These are phyloP conservation scores for Myiopsitta monachus DNA, from an alignment of 2,113 vertebrate genomes.

Conservation along the genomic window DNA sequence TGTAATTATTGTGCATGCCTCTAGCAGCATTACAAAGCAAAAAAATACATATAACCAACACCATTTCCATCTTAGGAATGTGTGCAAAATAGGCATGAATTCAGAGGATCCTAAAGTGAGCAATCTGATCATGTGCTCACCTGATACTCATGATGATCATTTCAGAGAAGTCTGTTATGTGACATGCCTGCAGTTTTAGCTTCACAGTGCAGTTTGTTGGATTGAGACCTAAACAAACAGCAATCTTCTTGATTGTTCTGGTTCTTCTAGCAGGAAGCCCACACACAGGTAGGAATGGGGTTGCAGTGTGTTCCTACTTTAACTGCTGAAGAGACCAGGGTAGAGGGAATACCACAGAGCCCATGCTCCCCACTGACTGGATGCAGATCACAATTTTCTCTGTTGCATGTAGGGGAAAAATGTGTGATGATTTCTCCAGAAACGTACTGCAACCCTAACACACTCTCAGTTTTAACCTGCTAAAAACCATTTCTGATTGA, in stretches of 20 bases:
- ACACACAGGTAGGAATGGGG: neutral
- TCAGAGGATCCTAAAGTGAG: neutral
- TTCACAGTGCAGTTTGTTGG: neutral
- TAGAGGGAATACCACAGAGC: neutral
- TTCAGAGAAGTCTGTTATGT: neutral
- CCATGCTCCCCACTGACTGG: rapidly evolving
- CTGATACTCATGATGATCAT: neutral
- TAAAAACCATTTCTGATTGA: neutral
- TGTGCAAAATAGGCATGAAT: neutral
- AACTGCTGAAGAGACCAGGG: neutral
- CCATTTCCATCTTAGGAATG: neutral
- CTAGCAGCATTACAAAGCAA: neutral
- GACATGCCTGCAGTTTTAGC: neutral
- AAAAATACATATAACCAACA: neutral
- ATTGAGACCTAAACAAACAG: neutral
- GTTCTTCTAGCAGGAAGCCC: neutral
- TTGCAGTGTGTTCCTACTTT: neutral
- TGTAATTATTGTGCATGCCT: neutral
- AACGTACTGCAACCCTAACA: neutral
- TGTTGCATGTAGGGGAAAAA: neutral
- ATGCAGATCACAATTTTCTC: neutral
- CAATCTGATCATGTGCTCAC: neutral
- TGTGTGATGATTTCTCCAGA: neutral
- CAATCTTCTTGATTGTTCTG: neutral
- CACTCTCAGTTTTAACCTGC: neutral